These are phyloP conservation scores for human (Homo sapiens) DNA, from an alignment of 2,113 vertebrate genomes.

Conservation along the genomic window DNA sequence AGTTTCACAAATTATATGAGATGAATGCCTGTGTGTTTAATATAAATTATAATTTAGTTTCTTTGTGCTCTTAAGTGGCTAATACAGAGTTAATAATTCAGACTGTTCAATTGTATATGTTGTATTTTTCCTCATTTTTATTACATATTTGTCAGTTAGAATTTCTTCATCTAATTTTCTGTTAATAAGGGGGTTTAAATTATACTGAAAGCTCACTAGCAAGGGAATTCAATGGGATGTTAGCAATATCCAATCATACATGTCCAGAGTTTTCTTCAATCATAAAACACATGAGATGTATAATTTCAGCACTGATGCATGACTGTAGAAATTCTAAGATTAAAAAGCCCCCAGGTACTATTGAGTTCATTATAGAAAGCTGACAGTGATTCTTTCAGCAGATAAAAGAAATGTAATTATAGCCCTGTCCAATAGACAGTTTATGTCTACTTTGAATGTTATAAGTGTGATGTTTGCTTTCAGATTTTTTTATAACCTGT, in stretches of 20 bases:
- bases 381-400: constrained; percentile 61
- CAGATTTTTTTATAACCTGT: constrained; percentile 66
- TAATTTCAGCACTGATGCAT: constrained; percentile 74
- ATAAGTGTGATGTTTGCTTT: constrained; percentile 6
- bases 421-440: constrained; percentile 65
- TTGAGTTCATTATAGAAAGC: constrained; percentile 74
- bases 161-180: constrained; percentile 34
- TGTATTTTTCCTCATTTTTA: constrained; percentile 43
- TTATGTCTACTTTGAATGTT: constrained; percentile 69
- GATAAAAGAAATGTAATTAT: constrained; percentile 82
- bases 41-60: constrained; percentile 37
- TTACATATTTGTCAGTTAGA: constrained; percentile 17
- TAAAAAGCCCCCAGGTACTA: constrained; percentile 75
- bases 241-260: constrained; percentile 56
- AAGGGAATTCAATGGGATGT: constrained; percentile 11
- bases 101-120: constrained; percentile 5
- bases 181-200: constrained; percentile 44
- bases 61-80: constrained; percentile 24
- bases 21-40: not conserved
- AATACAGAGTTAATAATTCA: constrained; percentile 45
- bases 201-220: not conserved
- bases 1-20: constrained; percentile 2
- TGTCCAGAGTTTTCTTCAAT: constrained; percentile 54
- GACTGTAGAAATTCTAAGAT: constrained; percentile 69
- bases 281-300: constrained; percentile 67